Conservation (phyloP, 37 sponge, comb jelly and placozoan species). For the Cliona cf. orientalis region DNA sequence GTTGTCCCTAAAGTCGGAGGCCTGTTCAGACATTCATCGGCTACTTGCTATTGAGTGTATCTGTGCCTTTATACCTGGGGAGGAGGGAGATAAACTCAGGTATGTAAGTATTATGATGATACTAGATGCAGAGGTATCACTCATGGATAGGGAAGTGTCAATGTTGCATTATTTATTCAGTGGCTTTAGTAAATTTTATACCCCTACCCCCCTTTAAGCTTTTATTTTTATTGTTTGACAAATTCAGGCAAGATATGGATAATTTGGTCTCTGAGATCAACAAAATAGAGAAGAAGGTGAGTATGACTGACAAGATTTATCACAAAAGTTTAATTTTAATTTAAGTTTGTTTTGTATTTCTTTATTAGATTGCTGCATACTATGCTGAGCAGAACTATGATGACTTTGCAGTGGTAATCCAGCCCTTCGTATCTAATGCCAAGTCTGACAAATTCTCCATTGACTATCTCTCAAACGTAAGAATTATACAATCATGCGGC, state of each 20-base stretch:
- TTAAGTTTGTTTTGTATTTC: no score
- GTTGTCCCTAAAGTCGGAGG: constrained; percentile 55
- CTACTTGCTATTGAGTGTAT: constrained; percentile 78
- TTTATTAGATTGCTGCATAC: constrained; percentile 41
- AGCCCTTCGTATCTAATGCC: constrained; percentile 65
- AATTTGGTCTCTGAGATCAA: constrained; percentile 52
- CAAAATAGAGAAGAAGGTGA: constrained; percentile 58
- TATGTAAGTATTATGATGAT: no score
- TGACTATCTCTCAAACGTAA: constrained; percentile 68
- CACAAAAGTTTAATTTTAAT: no score
- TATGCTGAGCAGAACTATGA: constrained; percentile 47
- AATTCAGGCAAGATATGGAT: constrained; percentile 58
- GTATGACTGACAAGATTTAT: neutral
- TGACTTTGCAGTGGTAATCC: constrained; percentile 82
- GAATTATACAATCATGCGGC: no score
- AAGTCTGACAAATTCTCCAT: constrained; percentile 49
- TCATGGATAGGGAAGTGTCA: no score
- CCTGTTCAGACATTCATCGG: constrained; percentile 64
- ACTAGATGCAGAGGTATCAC: no score
- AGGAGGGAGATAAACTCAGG: constrained; percentile 49
- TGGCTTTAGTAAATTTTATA: no score
- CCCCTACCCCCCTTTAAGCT: no score
- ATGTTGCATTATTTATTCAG: no score
- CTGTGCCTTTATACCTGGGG: constrained; percentile 70
- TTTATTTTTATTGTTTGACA: no score